phyloP scores from a whole-genome alignment of 2,888 invertebrate species.

The Pomacea canaliculata region DNA sequence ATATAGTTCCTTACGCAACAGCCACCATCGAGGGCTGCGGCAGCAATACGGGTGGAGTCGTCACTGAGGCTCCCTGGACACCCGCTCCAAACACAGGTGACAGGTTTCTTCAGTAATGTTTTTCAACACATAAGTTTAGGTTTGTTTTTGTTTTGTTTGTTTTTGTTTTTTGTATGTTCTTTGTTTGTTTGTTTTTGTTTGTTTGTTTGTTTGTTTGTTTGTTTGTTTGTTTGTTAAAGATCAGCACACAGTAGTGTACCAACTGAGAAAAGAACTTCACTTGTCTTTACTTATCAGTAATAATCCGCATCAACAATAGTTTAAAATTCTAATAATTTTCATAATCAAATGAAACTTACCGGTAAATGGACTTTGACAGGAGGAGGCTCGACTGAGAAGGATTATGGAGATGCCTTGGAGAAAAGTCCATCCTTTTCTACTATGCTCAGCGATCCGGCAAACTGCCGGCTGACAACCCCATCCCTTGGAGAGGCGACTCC shows the following conservation, averaged over 20 bases:
- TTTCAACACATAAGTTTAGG: too few species aligned
- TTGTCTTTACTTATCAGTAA: too few species aligned
- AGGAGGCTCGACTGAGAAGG: constrained; percentile 40
- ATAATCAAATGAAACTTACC: too few species aligned
- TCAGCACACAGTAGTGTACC: too few species aligned
- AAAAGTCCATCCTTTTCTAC: constrained; percentile 61
- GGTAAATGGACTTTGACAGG: constrained; percentile 8
- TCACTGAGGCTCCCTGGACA: neutral
- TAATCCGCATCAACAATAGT: too few species aligned
- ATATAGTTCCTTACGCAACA: constrained; percentile 29
- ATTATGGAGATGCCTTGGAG: constrained; percentile 52
- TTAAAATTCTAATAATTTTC: too few species aligned
- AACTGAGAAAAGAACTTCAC: too few species aligned
- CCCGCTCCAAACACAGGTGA: neutral
- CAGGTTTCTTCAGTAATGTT: neutral
- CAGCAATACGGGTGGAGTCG: neutral
- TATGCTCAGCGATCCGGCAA: constrained; percentile 63
- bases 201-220: too few species aligned
- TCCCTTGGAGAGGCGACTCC: constrained; percentile 61
- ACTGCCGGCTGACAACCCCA: constrained; percentile 59
- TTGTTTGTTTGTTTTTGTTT: too few species aligned
- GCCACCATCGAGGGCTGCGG: constrained; percentile 37
- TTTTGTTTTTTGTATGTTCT: too few species aligned
- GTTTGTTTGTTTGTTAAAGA: too few species aligned
- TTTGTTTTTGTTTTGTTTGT: too few species aligned